These are phyloP conservation scores for Acrobasis suavella DNA, from an alignment of 2,888 invertebrate species.

Conservation along the genomic window DNA sequence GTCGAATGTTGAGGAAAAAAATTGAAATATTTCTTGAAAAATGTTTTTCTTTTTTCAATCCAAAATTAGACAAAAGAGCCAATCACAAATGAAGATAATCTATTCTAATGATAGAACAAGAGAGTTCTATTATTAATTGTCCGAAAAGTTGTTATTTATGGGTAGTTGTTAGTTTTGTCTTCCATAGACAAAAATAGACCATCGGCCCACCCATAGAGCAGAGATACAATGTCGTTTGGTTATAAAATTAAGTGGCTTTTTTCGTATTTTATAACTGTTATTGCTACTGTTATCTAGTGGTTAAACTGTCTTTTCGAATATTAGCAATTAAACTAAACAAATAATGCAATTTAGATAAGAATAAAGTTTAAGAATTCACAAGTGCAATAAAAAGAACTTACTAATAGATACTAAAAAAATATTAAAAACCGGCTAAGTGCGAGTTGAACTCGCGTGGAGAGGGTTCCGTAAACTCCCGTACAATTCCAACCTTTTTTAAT, in stretches of 20 bases:
- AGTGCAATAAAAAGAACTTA: background rate
- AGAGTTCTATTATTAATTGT: slow-evolving; percentile 74
- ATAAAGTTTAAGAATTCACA: background rate
- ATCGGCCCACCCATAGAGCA: slow-evolving; percentile 69
- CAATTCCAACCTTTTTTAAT: too few relatives aligned
- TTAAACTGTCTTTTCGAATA: slow-evolving; percentile 16
- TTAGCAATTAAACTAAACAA: slow-evolving; percentile 22
- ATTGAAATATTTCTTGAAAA: too few relatives aligned
- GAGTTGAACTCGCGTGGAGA: too few relatives aligned
- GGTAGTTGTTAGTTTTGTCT: slow-evolving; percentile 63
- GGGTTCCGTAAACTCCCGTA: too few relatives aligned
- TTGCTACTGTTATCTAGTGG: slow-evolving; percentile 54
- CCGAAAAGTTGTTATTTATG: slow-evolving; percentile 77
- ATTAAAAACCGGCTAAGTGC: too few relatives aligned
- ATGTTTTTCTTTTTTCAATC: background rate
- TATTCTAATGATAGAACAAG: slow-evolving; percentile 59
- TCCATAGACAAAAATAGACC: slow-evolving; percentile 63
- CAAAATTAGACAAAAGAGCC: too few relatives aligned
- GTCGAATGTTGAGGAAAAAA: too few relatives aligned
- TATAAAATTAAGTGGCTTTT: slow-evolving; percentile 62
- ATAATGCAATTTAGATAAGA: slow-evolving; percentile 5
- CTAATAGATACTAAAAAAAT: background rate
- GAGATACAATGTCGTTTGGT: slow-evolving; percentile 51
- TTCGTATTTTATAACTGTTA: slow-evolving; percentile 53
- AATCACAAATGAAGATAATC: slow-evolving; percentile 50